phyloP scores from a whole-genome alignment of 1,140 invertebrate genomes.

The Semibalanus balanoides region DNA sequence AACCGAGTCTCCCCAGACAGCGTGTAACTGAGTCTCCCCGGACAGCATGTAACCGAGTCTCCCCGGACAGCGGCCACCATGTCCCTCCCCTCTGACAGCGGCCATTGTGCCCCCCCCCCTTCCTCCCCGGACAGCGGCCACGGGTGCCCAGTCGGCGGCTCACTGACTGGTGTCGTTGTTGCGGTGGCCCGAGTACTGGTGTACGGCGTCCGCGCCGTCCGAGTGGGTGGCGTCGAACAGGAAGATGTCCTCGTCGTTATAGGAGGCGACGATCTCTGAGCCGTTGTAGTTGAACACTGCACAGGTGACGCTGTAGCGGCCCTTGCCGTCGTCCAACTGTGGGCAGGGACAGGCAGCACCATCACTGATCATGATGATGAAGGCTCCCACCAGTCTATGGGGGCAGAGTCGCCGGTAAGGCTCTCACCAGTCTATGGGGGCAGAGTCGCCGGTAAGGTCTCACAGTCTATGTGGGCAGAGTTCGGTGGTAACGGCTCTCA shows the following conservation, averaged over 20 bases:
- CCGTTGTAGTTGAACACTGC: constrained; percentile 85
- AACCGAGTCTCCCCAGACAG: too few relatives aligned
- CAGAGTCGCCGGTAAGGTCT: background rate
- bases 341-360: background rate
- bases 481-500: too few relatives aligned
- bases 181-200: constrained; percentile 48
- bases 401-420: background rate
- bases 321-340: constrained; percentile 20
- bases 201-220: constrained; percentile 43
- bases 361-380: too few relatives aligned
- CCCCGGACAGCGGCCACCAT: too few relatives aligned
- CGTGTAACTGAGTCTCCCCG: too few relatives aligned
- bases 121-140: too few relatives aligned
- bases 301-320: constrained; percentile 54
- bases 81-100: too few relatives aligned
- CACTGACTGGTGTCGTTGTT: constrained; percentile 36
- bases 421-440: background rate
- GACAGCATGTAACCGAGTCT: too few relatives aligned
- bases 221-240: constrained; percentile 55
- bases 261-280: constrained; percentile 74
- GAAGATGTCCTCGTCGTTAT: constrained; percentile 89
- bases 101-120: too few relatives aligned
- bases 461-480: background rate
- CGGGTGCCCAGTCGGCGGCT: background rate
- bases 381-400: background rate